Conservation (phyloP, 1,140 invertebrate species). For the Augochlora pura region DNA sequence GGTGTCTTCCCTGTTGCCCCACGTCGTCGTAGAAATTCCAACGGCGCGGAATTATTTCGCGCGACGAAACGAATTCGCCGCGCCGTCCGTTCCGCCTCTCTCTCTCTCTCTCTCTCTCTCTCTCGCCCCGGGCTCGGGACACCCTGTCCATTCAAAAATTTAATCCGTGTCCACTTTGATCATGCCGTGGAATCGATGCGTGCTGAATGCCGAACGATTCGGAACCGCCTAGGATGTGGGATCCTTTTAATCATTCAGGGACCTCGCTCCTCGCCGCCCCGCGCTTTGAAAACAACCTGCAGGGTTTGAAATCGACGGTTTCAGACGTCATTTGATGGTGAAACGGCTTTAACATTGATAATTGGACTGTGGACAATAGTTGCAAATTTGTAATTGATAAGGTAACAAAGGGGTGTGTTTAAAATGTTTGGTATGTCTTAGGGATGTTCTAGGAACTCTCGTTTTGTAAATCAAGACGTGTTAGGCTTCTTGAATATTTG, state of each 20-base stretch:
- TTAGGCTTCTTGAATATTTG: too few species aligned
- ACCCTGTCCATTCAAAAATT: slow-evolving; percentile 12
- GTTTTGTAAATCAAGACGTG: too few species aligned
- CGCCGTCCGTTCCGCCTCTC: not conserved
- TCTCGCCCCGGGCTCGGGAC: not conserved
- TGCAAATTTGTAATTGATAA: too few species aligned
- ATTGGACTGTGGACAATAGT: too few species aligned
- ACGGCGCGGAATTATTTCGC: slow-evolving; percentile 7
- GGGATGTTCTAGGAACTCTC: too few species aligned
- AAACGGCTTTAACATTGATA: too few species aligned
- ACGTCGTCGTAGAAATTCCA: not conserved
- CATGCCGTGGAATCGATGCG: not conserved
- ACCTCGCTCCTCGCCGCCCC: not conserved
- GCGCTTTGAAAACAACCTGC: not conserved
- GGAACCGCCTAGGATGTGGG: not conserved
- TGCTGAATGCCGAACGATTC: not conserved
- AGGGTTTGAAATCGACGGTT: too few species aligned
- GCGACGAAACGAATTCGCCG: slow-evolving; percentile 7
- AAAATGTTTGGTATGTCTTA: too few species aligned
- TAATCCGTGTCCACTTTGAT: slow-evolving; percentile 9
- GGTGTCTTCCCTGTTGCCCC: not conserved
- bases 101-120: not conserved
- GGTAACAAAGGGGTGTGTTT: too few species aligned
- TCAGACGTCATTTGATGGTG: too few species aligned
- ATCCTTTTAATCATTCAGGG: not conserved